Base-by-base conservation (phyloP, 1,140 invertebrate species). In the Platorchestia sp. region DNA sequence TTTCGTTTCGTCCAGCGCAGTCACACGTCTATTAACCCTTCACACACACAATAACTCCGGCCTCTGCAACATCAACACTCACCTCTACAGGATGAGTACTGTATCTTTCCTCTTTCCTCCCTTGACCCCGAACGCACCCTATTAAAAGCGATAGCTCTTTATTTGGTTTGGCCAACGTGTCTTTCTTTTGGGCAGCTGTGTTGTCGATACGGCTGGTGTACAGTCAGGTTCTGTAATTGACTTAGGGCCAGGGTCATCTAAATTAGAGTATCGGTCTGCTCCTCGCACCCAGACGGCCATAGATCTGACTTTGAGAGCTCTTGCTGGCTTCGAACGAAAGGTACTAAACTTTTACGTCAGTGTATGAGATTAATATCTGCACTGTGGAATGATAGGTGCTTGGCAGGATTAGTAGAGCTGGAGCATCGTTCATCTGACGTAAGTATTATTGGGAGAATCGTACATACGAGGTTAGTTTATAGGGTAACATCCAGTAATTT, bases 251-350 rank as follows among this genome's bases (percentile, higher is more conserved):
- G 5, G 87, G 87, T 43, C 87, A 89, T 89, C 87, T 89, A 89
- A 89, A 89, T 89, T 89, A 89, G 87, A 42, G 41, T 89, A 42
- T 44, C 87, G 87, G 87, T 89, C 87, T 41, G 43, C 43, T 89
- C 7, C 41, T 42, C 43, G 41, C 87, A 27, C 87, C n/a, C 87
- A 41, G 36, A 89, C n/a, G 42, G 27, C 41, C 41, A 5, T 44
- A 41, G n/a, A 89, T 41, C 87, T 89, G 87, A 89, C 43, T 86
- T 36, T 89, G 87, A 89, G 87, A 89, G 87, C 87, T 89, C 41
- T 89, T 89, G 87, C 5, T 89, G 59, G 27, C 59, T 27, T 75
- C 59, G 59, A 19, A 1, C 1, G 14, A 10, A 27, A 75, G 59
- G 36, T 75, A 10, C 27, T 27, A 10, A 75, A 75, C 59, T 75